A percentile compares a stretch with the other conserved stretches of the same genome.
These are phyloP conservation scores for Rhynchonema sp. DNA, from an alignment of 2,888 invertebrate species.

Conservation along the genomic window DNA sequence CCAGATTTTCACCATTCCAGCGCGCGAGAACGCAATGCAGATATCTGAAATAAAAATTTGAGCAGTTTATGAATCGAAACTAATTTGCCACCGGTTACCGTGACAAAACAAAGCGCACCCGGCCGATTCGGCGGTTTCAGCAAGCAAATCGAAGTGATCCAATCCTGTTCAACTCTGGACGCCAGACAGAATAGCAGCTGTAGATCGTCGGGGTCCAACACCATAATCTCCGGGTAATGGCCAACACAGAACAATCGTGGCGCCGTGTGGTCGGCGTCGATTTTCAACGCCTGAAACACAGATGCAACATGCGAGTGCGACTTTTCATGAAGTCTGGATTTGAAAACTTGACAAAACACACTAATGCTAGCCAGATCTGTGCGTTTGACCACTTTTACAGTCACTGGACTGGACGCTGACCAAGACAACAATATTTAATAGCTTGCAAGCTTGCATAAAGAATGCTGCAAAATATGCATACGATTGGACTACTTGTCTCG, in stretches of 20 bases:
- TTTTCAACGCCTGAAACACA: conserved; percentile 5
- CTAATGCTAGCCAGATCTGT: too few relatives aligned
- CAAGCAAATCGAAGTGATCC: conserved; percentile 89
- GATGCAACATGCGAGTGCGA: background rate
- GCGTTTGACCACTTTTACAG: too few relatives aligned
- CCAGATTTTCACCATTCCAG: conserved; percentile 27
- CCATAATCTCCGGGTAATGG: conserved; percentile 86
- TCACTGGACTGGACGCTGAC: background rate
- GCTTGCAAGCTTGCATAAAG: too few relatives aligned
- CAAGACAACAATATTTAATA: too few relatives aligned
- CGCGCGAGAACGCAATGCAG: conserved; percentile 21
- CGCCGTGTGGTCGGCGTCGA: conserved; percentile 1
- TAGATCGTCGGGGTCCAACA: conserved; percentile 86
- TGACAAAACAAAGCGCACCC: too few relatives aligned
- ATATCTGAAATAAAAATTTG: conserved; percentile 14
- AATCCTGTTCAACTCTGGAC: conserved; percentile 87
- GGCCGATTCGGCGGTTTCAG: conserved; percentile 30
- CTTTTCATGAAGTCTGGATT: too few relatives aligned
- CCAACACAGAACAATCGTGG: conserved; percentile 78
- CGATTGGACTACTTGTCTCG: background rate
- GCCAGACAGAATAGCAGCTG: conserved; percentile 71
- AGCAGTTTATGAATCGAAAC: too few relatives aligned
- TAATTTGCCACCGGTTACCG: too few relatives aligned
- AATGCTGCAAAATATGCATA: too few relatives aligned
- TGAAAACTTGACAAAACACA: too few relatives aligned